A percentile compares a stretch with the other conserved stretches of the same genome.
Evolutionary conservation across 2,797 vertebrate genomes (phyloP).

Genomic region (Hybognathus amarus): DNA sequence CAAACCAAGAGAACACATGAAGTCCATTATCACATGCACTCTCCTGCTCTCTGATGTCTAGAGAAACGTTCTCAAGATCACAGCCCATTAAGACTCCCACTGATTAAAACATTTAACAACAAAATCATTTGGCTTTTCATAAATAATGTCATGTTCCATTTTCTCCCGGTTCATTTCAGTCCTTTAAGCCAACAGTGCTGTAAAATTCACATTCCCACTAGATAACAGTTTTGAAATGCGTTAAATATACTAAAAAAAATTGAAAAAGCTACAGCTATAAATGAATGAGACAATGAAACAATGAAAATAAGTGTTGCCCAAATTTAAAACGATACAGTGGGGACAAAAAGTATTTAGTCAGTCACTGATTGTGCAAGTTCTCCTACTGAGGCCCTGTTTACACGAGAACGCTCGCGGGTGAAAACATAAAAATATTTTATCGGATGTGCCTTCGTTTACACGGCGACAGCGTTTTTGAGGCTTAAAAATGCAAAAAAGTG

Average conservation of each 20-base stretch:
- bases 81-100: background rate
- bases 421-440: no score
- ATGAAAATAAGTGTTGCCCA: background rate
- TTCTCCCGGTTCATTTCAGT: conserved; percentile 1
- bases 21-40: conserved; percentile 79
- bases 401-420: no score
- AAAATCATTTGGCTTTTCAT: conserved; percentile 21
- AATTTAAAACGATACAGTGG: background rate
- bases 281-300: background rate
- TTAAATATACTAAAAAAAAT: conserved; percentile 29
- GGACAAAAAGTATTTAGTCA: background rate
- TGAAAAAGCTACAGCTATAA: background rate
- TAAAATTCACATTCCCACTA: background rate
- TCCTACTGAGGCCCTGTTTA: no score
- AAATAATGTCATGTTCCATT: conserved; percentile 18
- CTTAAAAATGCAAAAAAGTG: no score
- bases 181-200: conserved; percentile 11
- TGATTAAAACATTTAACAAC: conserved; percentile 20
- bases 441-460: no score
- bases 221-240: conserved; percentile 10
- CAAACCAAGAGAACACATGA: conserved; percentile 75
- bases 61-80: conserved; percentile 10
- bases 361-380: no score
- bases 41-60: conserved; percentile 58
- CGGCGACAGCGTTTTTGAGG: no score